Percentiles rank a stretch among this genome's conserved stretches.
Evolutionary conservation across 2,113 vertebrate genomes (phyloP).

Genomic region (Bos javanicus): DNA sequence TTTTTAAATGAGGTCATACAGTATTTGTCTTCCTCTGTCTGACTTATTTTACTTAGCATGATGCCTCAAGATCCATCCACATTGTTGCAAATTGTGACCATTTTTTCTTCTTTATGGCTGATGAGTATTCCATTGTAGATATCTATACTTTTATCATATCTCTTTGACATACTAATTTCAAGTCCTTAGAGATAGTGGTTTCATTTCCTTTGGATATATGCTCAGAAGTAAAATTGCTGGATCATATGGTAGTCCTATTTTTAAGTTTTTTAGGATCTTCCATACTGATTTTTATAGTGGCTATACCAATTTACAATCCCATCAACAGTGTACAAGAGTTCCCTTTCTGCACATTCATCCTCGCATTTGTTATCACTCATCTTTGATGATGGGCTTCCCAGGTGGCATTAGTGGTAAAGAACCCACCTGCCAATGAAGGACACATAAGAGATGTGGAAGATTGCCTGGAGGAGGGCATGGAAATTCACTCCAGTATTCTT

Average conservation of each 20-base stretch:
- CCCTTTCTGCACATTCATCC: neutral
- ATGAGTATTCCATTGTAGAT: neutral
- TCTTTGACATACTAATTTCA: neutral
- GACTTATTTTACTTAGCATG: neutral
- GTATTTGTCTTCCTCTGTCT: neutral
- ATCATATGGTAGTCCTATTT: neutral
- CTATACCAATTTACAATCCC: neutral
- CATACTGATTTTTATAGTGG: neutral
- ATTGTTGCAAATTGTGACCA: neutral
- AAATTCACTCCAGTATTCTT: neutral
- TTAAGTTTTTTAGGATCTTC: neutral
- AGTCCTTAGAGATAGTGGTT: neutral
- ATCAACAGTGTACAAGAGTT: neutral
- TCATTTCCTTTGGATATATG: neutral
- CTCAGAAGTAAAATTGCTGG: neutral
- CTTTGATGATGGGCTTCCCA: neutral
- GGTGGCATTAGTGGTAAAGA: neutral
- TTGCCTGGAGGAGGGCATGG: neutral
- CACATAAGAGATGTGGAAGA: neutral
- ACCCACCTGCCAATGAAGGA: neutral
- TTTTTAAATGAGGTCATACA: neutral
- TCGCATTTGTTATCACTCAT: neutral
- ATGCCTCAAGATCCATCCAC: neutral
- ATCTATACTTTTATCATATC: neutral
- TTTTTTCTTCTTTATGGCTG: neutral